Evolutionary conservation across 2,888 invertebrate genomes (phyloP).

Genomic region (Stenotaenia linearis): DNA sequence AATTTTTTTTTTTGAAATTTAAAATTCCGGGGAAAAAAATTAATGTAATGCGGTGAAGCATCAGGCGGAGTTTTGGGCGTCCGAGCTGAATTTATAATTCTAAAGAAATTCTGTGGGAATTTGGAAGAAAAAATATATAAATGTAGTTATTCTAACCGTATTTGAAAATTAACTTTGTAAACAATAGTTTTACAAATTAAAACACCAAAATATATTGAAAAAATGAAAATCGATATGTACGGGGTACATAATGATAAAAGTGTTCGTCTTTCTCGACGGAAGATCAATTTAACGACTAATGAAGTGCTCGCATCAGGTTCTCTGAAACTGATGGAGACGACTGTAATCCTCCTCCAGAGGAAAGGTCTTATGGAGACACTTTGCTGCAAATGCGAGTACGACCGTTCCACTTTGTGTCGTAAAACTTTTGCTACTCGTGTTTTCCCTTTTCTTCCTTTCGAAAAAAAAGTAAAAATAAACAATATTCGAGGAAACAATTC

Average conservation of each 20-base stretch:
- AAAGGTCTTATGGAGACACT: conserved; percentile 13
- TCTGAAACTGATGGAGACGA: conserved; percentile 11
- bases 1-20: too few species aligned
- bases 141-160: too few species aligned
- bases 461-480: not conserved
- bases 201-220: not conserved
- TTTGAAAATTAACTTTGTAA: too few species aligned
- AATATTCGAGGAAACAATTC: too few species aligned
- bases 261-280: not conserved
- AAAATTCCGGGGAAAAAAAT: not conserved
- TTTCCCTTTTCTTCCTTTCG: not conserved
- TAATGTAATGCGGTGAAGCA: not conserved
- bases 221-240: not conserved
- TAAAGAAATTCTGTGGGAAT: too few species aligned
- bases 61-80: not conserved
- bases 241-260: not conserved
- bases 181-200: too few species aligned
- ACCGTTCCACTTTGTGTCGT: not conserved
- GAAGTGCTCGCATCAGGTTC: conserved; percentile 19
- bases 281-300: conserved; percentile 15
- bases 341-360: conserved; percentile 1
- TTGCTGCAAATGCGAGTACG: conserved; percentile 12
- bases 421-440: not conserved
- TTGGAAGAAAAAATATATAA: too few species aligned
- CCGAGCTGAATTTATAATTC: too few species aligned